phyloP scores from a whole-genome alignment of 2,888 invertebrate species.

The Coleophora deauratella region DNA sequence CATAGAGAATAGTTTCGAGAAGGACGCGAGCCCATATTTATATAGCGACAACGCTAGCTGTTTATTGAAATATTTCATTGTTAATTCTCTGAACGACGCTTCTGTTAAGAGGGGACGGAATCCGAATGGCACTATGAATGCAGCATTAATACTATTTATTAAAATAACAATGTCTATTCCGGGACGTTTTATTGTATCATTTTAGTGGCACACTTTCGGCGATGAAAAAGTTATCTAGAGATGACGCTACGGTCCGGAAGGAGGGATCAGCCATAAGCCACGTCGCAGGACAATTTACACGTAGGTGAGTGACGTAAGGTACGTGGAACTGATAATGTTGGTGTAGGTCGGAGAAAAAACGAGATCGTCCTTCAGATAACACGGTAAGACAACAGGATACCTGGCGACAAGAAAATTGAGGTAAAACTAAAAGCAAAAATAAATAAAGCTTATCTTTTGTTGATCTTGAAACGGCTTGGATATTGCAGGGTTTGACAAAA shows the following conservation, averaged over 20 bases:
- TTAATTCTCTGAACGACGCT: conserved; percentile 61
- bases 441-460: conserved; percentile 2
- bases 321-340: conserved; percentile 50
- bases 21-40: conserved; percentile 62
- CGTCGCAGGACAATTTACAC: conserved; percentile 46
- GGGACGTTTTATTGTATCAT: conserved; percentile 34
- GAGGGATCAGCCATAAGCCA: conserved; percentile 57
- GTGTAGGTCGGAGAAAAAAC: conserved; percentile 53
- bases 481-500: conserved; percentile 7
- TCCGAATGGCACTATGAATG: conserved; percentile 48
- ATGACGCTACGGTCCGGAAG: conserved; percentile 34
- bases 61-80: conserved; percentile 72
- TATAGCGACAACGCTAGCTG: conserved; percentile 49
- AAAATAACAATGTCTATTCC: conserved; percentile 56
- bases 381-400: conserved; percentile 36
- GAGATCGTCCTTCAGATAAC: conserved; percentile 46
- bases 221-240: conserved; percentile 36
- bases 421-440: conserved; percentile 1
- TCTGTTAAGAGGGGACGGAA: conserved; percentile 44
- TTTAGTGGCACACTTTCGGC: conserved; percentile 12
- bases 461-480: conserved; percentile 5
- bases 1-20: conserved; percentile 65
- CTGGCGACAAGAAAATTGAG: conserved; percentile 14
- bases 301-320: conserved; percentile 32
- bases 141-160: conserved; percentile 62